A percentile compares a stretch with the other conserved stretches of the same genome.
Conservation (phyloP, 2,113 vertebrate genomes). For the Etheostoma cragini region DNA sequence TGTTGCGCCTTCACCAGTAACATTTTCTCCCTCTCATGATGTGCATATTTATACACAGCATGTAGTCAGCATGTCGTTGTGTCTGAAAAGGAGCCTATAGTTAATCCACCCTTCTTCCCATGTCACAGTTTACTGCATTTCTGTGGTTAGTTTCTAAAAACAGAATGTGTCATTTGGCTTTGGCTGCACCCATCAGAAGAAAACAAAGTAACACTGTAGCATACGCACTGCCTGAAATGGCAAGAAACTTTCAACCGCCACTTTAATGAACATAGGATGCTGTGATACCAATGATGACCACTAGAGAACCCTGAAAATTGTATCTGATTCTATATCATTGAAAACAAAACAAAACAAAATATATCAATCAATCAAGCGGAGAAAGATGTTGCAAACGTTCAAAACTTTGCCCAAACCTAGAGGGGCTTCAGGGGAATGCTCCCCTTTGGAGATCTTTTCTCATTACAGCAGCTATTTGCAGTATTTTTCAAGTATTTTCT, state of each 20-base stretch:
- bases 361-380: not conserved
- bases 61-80: not conserved
- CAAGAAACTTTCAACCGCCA: slow-evolving; percentile 29
- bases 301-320: not conserved
- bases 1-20: not conserved
- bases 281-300: not conserved
- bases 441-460: too few relatives aligned
- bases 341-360: not conserved
- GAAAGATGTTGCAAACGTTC: too few relatives aligned
- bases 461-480: too few relatives aligned
- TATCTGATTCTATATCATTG: not conserved
- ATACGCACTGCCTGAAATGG: not conserved
- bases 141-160: slow-evolving; percentile 73
- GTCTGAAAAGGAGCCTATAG: slow-evolving; percentile 6
- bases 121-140: slow-evolving; percentile 50
- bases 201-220: slow-evolving; percentile 34
- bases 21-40: not conserved
- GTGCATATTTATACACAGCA: slow-evolving; percentile 2
- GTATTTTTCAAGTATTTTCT: too few relatives aligned
- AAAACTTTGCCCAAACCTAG: too few relatives aligned
- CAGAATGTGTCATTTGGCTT: slow-evolving; percentile 63
- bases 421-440: too few relatives aligned
- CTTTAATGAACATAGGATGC: not conserved
- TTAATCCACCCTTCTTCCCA: slow-evolving; percentile 37
- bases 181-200: slow-evolving; percentile 39